Evolutionary conservation across 2,113 vertebrate species (phyloP), one percentile per base, ranked within the genome.

Genomic region (Sinocyclocheilus anophthalmus): DNA sequence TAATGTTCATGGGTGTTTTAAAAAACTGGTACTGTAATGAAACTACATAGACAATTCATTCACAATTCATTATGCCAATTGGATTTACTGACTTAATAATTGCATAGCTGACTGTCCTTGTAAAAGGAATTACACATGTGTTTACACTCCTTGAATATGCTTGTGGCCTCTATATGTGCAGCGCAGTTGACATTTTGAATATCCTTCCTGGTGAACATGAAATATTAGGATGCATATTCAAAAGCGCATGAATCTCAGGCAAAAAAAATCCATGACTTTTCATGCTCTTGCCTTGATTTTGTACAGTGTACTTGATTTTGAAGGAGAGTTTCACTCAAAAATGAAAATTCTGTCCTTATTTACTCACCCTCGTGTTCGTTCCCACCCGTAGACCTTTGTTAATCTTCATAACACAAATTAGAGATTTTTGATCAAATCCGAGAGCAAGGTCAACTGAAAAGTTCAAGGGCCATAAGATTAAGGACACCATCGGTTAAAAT

Each of bases 21-120:
- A 81, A 45, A 30, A 42, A 57, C 12, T 24, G n/a, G 18, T 76
- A 39, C 72, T 42, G 50, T 61, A 75, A 53, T 61, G n/a, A 78
- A 84, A 75, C 53, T 84, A 39, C n/a, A 67, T 81, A 42, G 57
- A 77, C 18, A 14, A 33, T 81, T 63, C 22, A 63, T 50, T 67
- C 8, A 59, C 53, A 18, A 37, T 69, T 69, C 18, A 69, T 69
- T 82, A 22, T 20, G 80, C 26, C 50, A 26, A 33, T 22, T 82
- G 42, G 42, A 26, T n/a, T 82, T 10, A 33, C 33, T 65, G 57
- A 30, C 37, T 24, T 42, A 80, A 80, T 80, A 80, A 80, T 59
- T n/a, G 20, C 22, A 65, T 67, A 12, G 59, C 39, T 70, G 81
- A 53, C 10, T 70, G 81, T 69, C 10, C 45, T 67, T 53, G 63